Conservation (phyloP, 2,797 vertebrate genomes). For the Oophaga sylvatica region DNA sequence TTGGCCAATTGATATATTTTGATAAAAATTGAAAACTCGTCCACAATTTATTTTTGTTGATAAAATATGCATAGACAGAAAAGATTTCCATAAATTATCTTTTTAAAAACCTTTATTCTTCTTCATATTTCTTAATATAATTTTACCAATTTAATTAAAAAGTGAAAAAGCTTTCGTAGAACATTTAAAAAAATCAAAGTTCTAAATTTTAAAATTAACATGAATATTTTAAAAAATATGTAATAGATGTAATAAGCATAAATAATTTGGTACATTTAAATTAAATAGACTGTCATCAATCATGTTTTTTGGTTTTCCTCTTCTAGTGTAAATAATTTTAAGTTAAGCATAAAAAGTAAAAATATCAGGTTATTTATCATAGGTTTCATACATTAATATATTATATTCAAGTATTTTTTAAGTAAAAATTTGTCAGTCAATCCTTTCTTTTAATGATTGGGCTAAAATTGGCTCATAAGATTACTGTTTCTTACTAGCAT, state of each 20-base stretch:
- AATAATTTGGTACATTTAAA: too few species aligned
- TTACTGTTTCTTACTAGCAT: background rate
- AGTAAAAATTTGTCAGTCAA: background rate
- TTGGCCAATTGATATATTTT: conserved; percentile 33
- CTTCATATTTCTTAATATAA: background rate
- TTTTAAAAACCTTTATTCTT: background rate
- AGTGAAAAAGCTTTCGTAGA: background rate
- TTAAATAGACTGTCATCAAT: background rate
- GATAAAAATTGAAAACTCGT: conserved; percentile 7
- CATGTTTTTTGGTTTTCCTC: background rate
- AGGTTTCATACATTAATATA: background rate
- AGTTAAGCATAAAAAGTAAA: background rate
- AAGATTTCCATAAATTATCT: background rate
- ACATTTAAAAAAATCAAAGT: background rate
- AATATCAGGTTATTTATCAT: background rate
- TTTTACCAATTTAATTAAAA: background rate
- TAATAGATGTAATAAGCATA: background rate
- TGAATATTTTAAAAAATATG: background rate
- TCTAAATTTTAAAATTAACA: background rate
- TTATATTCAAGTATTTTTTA: background rate
- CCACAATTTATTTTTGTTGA: conserved; percentile 15
- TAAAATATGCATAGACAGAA: background rate
- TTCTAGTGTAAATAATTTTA: background rate
- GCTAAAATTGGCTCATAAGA: background rate
- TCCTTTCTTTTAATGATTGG: background rate